These are phyloP conservation scores for Phrynocephalus guinanensis DNA, from an alignment of 2,797 vertebrate species.

Conservation along the genomic window DNA sequence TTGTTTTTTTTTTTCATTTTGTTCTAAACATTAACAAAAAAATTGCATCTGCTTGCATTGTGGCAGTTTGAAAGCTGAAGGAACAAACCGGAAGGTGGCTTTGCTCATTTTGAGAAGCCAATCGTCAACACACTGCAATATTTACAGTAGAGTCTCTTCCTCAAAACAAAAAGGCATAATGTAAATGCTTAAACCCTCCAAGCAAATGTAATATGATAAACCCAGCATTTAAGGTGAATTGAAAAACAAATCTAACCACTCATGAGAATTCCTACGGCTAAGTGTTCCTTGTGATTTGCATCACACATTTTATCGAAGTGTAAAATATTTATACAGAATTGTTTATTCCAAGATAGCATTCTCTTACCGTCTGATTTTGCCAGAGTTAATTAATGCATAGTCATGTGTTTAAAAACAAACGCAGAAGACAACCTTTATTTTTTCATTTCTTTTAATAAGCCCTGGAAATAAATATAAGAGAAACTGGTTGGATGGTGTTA, in stretches of 20 bases:
- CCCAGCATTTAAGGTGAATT: constrained; percentile 10
- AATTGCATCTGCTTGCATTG: not conserved
- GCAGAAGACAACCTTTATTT: not conserved
- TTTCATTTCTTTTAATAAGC: not conserved
- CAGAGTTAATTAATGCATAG: constrained; percentile 8
- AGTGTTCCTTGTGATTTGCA: constrained; percentile 29
- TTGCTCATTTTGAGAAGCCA: not conserved
- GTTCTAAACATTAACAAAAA: not conserved
- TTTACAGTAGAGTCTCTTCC: not conserved
- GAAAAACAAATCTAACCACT: constrained; percentile 12
- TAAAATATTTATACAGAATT: constrained; percentile 34
- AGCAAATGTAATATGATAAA: constrained; percentile 42
- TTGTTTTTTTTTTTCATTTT: not conserved
- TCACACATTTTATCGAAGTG: constrained; percentile 3
- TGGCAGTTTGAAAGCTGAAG: constrained; percentile 42
- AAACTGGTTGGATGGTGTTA: not conserved
- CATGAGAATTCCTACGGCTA: constrained; percentile 40
- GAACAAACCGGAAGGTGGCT: constrained; percentile 32
- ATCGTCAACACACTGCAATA: not conserved
- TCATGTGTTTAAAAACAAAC: not conserved
- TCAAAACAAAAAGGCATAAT: not conserved
- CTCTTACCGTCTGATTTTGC: not conserved
- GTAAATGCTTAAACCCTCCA: constrained; percentile 20
- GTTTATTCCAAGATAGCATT: constrained; percentile 20
- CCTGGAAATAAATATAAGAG: too few relatives aligned